phyloP scores from a whole-genome alignment of 2,113 vertebrate genomes.

The Etia nguti region DNA sequence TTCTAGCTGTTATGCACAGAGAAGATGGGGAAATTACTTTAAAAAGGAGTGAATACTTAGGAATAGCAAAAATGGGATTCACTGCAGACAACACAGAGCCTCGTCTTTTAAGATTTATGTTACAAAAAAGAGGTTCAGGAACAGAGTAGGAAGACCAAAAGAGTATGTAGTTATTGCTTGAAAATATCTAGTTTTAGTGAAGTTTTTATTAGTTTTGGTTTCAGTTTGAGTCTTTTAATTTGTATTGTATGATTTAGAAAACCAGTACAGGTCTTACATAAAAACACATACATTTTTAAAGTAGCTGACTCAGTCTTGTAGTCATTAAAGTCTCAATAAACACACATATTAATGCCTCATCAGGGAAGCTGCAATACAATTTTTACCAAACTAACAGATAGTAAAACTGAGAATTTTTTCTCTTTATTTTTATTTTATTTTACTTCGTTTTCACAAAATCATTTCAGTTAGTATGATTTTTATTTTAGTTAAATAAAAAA shows the following conservation, averaged over 20 bases:
- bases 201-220: neutral
- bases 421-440: neutral
- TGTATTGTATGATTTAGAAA: neutral
- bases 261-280: neutral
- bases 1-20: constrained; percentile 50
- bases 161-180: neutral
- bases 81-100: neutral
- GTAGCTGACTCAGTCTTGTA: neutral
- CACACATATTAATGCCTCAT: neutral
- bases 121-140: neutral
- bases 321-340: neutral
- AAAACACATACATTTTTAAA: neutral
- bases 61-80: neutral
- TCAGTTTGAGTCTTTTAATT: neutral
- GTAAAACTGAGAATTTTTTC: neutral
- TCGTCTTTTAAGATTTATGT: neutral
- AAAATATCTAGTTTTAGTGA: neutral
- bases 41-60: constrained; percentile 22
- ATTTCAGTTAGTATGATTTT: neutral
- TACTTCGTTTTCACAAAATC: neutral
- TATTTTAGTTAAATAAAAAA: neutral
- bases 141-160: no score
- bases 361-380: neutral
- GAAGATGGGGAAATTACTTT: constrained; percentile 2
- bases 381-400: neutral